Conservation (phyloP, 2,797 vertebrate species). For the Ctenochaetus hawaiiensis region DNA sequence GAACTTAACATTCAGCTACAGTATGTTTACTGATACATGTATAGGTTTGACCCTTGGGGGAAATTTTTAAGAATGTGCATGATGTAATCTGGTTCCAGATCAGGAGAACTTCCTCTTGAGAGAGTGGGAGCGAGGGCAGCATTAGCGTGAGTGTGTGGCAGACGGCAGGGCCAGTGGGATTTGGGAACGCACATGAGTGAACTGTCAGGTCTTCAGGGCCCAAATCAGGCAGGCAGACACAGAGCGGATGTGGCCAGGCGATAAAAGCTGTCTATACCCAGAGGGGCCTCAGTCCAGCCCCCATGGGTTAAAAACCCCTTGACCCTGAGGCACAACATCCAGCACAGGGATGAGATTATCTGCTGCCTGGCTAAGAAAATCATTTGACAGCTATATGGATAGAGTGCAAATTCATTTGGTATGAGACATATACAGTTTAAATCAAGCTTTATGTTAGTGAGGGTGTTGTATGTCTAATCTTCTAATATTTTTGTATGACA, state of each 20-base stretch:
- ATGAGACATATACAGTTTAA: slow-evolving; percentile 6
- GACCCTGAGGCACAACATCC: slow-evolving; percentile 58
- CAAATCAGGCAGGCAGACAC: slow-evolving; percentile 68
- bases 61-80: slow-evolving; percentile 34
- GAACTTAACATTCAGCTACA: slow-evolving; percentile 33
- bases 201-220: slow-evolving; percentile 70
- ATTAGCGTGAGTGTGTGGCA: slow-evolving; percentile 54
- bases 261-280: slow-evolving; percentile 70
- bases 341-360: slow-evolving; percentile 46
- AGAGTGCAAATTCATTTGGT: slow-evolving; percentile 8
- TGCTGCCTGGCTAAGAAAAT: slow-evolving; percentile 13
- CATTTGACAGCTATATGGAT: slow-evolving; percentile 10
- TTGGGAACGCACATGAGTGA: slow-evolving; percentile 74
- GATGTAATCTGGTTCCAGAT: slow-evolving; percentile 55
- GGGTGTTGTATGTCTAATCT: slow-evolving; percentile 5
- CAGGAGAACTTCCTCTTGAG: slow-evolving; percentile 65
- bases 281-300: slow-evolving; percentile 56
- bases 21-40: slow-evolving; percentile 44
- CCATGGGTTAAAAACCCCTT: slow-evolving; percentile 55
- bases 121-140: slow-evolving; percentile 31
- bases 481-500: slow-evolving; percentile 13
- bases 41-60: slow-evolving; percentile 37
- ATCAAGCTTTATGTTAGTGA: background rate
- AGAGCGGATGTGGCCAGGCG: slow-evolving; percentile 68
- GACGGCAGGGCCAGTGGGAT: slow-evolving; percentile 65